phyloP scores from a whole-genome alignment of 2,113 vertebrate species.

The Hypomesus transpacificus region DNA sequence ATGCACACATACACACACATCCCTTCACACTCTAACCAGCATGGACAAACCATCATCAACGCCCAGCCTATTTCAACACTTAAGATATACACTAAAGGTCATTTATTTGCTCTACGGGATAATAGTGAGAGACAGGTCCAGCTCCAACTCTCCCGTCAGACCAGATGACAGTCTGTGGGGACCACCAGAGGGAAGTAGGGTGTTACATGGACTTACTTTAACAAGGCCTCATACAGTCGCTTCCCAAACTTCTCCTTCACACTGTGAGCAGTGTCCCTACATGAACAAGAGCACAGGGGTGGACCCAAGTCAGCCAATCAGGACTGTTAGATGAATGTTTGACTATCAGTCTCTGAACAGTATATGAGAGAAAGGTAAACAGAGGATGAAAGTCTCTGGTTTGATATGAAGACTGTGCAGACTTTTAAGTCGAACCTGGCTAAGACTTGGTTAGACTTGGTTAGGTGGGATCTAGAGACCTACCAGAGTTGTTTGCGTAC shows the following conservation, averaged over 20 bases:
- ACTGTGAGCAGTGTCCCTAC: conserved; percentile 89
- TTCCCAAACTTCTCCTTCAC: conserved; percentile 98
- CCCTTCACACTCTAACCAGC: conserved; percentile 3
- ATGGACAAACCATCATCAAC: conserved; percentile 6
- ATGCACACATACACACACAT: background rate
- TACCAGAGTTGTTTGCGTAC: conserved; percentile 96
- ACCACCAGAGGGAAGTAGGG: background rate
- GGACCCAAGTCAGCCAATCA: too few relatives aligned
- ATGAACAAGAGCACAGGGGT: background rate
- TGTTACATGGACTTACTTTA: conserved; percentile 76
- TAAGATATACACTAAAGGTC: conserved; percentile 17
- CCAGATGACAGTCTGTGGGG: background rate
- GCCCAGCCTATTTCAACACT: background rate
- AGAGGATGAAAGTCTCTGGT: too few relatives aligned
- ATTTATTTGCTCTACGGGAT: background rate
- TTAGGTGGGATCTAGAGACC: background rate
- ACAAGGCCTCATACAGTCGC: conserved; percentile 87
- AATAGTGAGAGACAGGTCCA: too few relatives aligned
- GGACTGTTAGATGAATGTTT: too few relatives aligned
- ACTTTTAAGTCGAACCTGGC: too few relatives aligned
- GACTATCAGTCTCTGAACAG: too few relatives aligned
- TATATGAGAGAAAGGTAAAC: too few relatives aligned
- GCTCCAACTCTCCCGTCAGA: too few relatives aligned
- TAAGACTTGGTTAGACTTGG: too few relatives aligned
- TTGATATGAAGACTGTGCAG: too few relatives aligned